Evolutionary conservation across 2,113 vertebrate species (phyloP).

Genomic region (Panurus biarmicus): DNA sequence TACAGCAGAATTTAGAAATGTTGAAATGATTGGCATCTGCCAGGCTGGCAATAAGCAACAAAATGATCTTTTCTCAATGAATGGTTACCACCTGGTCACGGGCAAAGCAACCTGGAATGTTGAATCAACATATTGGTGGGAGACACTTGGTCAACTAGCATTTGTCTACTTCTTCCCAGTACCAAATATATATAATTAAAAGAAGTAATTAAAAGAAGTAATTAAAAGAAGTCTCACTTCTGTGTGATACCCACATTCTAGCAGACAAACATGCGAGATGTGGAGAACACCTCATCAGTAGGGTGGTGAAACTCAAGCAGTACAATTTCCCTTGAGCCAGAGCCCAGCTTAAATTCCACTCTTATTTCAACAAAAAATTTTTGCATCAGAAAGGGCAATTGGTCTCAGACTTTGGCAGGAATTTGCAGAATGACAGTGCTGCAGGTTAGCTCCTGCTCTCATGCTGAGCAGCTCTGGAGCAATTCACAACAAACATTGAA

Average conservation of each 20-base stretch:
- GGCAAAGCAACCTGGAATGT: neutral
- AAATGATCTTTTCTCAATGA: neutral
- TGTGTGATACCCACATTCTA: neutral
- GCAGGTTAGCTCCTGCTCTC: neutral
- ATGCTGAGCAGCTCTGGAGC: neutral
- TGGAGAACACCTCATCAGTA: neutral
- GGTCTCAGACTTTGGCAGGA: neutral
- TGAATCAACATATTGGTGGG: neutral
- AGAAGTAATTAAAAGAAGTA: neutral
- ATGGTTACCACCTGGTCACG: neutral
- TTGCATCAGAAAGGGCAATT: neutral
- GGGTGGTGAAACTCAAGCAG: neutral
- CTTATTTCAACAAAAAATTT: neutral
- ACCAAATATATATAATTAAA: neutral
- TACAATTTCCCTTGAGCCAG: neutral
- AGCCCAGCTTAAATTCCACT: neutral
- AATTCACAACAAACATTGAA: neutral
- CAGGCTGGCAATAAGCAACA: neutral
- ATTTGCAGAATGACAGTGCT: neutral
- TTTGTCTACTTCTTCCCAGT: neutral
- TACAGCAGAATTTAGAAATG: neutral
- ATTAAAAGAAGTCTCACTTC: neutral
- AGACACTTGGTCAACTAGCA: neutral
- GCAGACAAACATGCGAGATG: rapidly evolving
- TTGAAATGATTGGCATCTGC: neutral